Conservation (phyloP, 1,140 invertebrate species). For the Palaemon carinicauda region DNA sequence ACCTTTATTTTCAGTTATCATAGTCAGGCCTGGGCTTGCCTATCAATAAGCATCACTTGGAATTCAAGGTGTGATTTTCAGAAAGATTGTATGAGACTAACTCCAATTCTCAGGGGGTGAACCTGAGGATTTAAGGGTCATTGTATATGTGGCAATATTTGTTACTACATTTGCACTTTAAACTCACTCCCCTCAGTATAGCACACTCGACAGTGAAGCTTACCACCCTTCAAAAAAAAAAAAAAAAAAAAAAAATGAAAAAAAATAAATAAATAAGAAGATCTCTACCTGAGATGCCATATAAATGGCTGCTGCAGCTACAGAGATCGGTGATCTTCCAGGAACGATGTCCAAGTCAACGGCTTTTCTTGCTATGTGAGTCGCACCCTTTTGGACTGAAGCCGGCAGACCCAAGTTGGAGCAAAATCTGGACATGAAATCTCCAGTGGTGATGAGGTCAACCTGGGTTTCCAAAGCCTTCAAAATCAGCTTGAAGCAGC, state of each 20-base stretch:
- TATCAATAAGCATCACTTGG: too few species aligned
- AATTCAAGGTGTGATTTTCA: too few species aligned
- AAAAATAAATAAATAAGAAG: too few species aligned
- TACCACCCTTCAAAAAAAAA: not conserved
- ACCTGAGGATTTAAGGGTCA: too few species aligned
- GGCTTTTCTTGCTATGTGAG: slow-evolving; percentile 95
- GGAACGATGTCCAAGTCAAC: slow-evolving; percentile 97
- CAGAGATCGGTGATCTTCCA: slow-evolving; percentile 98
- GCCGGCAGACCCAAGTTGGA: slow-evolving; percentile 85
- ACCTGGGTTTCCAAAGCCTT: slow-evolving; percentile 93
- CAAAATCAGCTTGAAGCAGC: slow-evolving; percentile 94
- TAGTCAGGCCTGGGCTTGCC: too few species aligned
- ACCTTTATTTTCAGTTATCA: too few species aligned
- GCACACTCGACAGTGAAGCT: slow-evolving; percentile 26
- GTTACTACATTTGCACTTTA: too few species aligned
- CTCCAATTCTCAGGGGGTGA: too few species aligned
- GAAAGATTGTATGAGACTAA: too few species aligned
- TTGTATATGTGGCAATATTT: too few species aligned
- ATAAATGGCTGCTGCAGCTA: slow-evolving; percentile 98
- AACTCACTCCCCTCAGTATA: too few species aligned
- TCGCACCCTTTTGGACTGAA: slow-evolving; percentile 93
- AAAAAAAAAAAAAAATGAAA: too few species aligned
- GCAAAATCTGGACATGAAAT: slow-evolving; percentile 97
- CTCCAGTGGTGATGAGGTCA: slow-evolving; percentile 96
- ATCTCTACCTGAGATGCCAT: slow-evolving; percentile 92